phyloP scores from a whole-genome alignment of 2,113 vertebrate species.

The Mustela lutreola region DNA sequence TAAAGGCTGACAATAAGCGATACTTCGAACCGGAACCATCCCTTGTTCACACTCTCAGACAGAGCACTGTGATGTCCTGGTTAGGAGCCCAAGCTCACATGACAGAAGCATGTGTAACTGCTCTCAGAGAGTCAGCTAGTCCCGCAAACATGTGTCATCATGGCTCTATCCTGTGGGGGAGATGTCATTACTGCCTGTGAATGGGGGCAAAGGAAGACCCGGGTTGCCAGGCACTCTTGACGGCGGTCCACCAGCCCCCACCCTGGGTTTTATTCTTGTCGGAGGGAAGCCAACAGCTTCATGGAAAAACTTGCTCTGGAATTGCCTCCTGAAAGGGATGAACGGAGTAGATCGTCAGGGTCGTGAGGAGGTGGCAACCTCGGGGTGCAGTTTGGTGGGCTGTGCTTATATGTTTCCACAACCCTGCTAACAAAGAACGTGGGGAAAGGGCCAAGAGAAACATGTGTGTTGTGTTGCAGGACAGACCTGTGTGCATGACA shows the following conservation, averaged over 20 bases:
- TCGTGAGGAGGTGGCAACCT: neutral
- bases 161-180: neutral
- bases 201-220: neutral
- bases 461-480: rapidly evolving
- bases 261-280: neutral
- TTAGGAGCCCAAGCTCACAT: neutral
- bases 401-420: neutral
- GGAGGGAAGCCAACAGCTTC: neutral
- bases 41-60: neutral
- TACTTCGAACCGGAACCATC: neutral
- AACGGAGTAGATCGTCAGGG: neutral
- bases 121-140: neutral
- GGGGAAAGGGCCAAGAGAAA: neutral
- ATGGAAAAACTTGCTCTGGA: neutral
- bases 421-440: neutral
- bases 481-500: neutral
- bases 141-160: neutral
- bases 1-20: neutral
- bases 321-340: neutral
- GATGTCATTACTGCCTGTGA: neutral
- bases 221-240: neutral
- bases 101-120: neutral
- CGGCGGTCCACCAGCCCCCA: neutral
- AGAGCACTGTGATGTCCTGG: neutral
- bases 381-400: neutral